These are phyloP conservation scores for Battus philenor DNA, from an alignment of 1,140 invertebrate species.

Conservation along the genomic window DNA sequence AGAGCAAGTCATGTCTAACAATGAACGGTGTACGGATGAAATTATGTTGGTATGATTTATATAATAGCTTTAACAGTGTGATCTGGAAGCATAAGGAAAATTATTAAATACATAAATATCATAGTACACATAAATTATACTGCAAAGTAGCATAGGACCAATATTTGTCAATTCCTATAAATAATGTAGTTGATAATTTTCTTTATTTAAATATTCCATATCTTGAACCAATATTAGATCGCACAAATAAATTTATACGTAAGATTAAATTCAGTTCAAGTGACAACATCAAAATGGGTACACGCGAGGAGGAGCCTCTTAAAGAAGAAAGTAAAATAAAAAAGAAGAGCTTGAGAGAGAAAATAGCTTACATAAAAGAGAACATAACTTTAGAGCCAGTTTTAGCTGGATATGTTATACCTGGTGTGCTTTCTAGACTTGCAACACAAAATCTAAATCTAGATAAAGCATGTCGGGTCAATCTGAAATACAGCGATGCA, in stretches of 20 bases:
- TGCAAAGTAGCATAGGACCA: too few relatives aligned
- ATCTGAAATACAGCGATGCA: constrained; percentile 66
- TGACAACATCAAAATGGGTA: constrained; percentile 27
- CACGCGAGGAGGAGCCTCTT: constrained; percentile 42
- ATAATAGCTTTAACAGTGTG: too few relatives aligned
- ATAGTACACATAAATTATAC: too few relatives aligned
- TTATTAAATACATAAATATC: too few relatives aligned
- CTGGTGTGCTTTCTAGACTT: constrained; percentile 68
- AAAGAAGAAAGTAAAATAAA: constrained; percentile 35
- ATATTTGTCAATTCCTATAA: constrained; percentile 1
- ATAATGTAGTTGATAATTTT: constrained; percentile 9
- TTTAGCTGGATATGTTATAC: constrained; percentile 73
- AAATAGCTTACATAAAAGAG: constrained; percentile 43
- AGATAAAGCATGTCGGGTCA: constrained; percentile 79
- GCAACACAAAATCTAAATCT: constrained; percentile 78
- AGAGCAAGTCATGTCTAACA: too few relatives aligned
- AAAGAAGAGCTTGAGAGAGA: constrained; percentile 69
- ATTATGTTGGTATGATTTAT: too few relatives aligned
- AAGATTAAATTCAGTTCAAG: constrained; percentile 3
- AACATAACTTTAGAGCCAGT: constrained; percentile 77
- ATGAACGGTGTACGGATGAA: too few relatives aligned
- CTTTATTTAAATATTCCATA: constrained; percentile 7
- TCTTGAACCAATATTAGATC: constrained; percentile 10
- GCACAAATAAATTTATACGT: neutral
- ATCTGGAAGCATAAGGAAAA: too few relatives aligned